Conservation (phyloP, 2,888 invertebrate species). For the Rotaria magnacalcarata region DNA sequence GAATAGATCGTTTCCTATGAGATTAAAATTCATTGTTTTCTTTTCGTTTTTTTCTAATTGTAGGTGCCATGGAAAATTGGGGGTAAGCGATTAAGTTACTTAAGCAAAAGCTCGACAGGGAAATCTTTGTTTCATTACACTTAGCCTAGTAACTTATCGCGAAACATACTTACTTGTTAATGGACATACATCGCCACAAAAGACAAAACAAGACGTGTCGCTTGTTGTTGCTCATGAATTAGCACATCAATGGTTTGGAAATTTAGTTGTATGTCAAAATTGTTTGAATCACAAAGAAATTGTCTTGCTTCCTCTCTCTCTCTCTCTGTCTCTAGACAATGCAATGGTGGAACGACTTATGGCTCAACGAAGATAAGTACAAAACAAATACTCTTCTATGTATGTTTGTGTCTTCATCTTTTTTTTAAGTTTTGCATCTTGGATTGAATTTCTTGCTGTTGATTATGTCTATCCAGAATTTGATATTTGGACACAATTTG, state of each 20-base stretch:
- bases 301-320: too few species aligned
- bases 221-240: constrained; percentile 78
- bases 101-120: too few species aligned
- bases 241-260: constrained; percentile 97
- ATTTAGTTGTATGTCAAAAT: constrained; percentile 81
- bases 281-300: not conserved
- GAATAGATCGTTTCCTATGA: not conserved
- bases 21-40: constrained; percentile 27
- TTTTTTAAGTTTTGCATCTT: constrained; percentile 78
- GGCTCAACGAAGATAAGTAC: constrained; percentile 23
- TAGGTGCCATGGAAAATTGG: constrained; percentile 96
- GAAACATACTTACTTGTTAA: constrained; percentile 85
- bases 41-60: constrained; percentile 29
- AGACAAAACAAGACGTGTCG: constrained; percentile 73
- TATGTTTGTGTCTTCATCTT: not conserved
- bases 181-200: constrained; percentile 74
- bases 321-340: constrained; percentile 25
- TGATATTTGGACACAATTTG: constrained; percentile 93
- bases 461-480: constrained; percentile 86
- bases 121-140: not conserved
- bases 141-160: constrained; percentile 76
- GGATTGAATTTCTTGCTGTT: constrained; percentile 88
- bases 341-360: constrained; percentile 86
- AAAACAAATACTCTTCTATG: not conserved
- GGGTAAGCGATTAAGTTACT: constrained; percentile 61